Percentiles rank a stretch among this genome's conserved stretches.
phyloP scores from a whole-genome alignment of 2,797 vertebrate genomes.

The Chaetodon trifasciatus region DNA sequence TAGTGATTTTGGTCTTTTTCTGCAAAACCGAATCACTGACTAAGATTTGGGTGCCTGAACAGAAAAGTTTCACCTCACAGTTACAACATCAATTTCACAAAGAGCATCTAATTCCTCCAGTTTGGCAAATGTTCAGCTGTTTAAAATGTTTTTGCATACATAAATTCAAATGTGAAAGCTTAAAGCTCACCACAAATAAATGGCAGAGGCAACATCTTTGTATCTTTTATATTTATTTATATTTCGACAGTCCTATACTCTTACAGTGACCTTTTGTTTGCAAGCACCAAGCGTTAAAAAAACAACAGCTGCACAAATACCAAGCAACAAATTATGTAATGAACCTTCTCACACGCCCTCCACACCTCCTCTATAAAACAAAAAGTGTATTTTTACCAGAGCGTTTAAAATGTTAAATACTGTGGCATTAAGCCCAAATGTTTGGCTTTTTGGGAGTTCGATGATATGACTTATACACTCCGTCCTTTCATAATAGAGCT shows the following conservation, averaged over 20 bases:
- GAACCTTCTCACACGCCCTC: slow-evolving; percentile 8
- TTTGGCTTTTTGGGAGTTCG: slow-evolving; percentile 1
- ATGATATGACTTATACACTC: not conserved
- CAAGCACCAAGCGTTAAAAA: slow-evolving; percentile 1
- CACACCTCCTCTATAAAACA: slow-evolving; percentile 11
- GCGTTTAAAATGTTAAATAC: not conserved
- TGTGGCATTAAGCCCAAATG: not conserved
- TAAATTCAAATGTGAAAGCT: not conserved
- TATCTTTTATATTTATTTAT: slow-evolving; percentile 17
- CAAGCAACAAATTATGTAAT: slow-evolving; percentile 21
- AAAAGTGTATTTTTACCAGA: not conserved
- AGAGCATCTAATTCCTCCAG: slow-evolving; percentile 1
- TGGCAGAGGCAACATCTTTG: not conserved
- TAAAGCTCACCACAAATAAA: not conserved
- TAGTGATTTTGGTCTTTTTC: not conserved
- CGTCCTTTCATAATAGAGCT: too few relatives aligned
- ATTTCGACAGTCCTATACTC: not conserved
- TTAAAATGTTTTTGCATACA: not conserved
- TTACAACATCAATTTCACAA: not conserved
- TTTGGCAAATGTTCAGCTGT: not conserved
- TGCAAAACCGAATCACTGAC: not conserved
- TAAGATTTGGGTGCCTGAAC: not conserved
- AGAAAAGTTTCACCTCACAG: not conserved
- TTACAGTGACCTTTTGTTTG: slow-evolving; percentile 8
- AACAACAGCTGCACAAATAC: slow-evolving; percentile 49